A percentile compares a stretch with the other conserved stretches of the same genome.
phyloP scores from a whole-genome alignment of 1,140 invertebrate genomes.

The Drosophila insularis region DNA sequence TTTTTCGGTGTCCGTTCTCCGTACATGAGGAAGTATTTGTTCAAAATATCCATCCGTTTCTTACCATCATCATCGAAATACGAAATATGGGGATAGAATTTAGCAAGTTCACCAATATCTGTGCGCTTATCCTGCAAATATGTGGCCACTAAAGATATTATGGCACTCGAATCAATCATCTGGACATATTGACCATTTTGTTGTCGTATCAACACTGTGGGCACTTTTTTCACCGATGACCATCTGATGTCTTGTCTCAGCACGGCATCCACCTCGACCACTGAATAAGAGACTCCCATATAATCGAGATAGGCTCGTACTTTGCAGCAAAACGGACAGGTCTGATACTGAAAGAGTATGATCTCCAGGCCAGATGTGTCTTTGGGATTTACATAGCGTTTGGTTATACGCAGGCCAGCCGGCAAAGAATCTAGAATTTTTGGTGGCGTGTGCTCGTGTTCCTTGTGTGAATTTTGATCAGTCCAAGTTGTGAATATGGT shows the following conservation, averaged over 20 bases:
- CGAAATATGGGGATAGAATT: constrained; percentile 91
- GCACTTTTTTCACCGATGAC: constrained; percentile 97
- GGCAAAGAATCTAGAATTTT: constrained; percentile 83
- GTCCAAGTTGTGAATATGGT: constrained; percentile 62
- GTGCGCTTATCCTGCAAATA: constrained; percentile 87
- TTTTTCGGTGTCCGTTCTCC: constrained; percentile 84
- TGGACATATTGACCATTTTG: constrained; percentile 90
- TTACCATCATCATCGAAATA: constrained; percentile 88
- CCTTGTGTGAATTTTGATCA: constrained; percentile 68
- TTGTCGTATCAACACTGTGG: constrained; percentile 92
- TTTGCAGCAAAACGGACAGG: constrained; percentile 99
- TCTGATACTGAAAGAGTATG: constrained; percentile 97
- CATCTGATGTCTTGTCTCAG: constrained; percentile 95
- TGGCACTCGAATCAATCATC: constrained; percentile 96
- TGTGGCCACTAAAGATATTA: constrained; percentile 94
- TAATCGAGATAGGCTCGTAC: constrained; percentile 97
- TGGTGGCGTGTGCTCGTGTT: constrained; percentile 75
- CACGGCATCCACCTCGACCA: constrained; percentile 95
- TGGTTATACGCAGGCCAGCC: constrained; percentile 82
- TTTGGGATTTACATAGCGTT: constrained; percentile 85
- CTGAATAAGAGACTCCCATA: constrained; percentile 96
- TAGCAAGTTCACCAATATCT: constrained; percentile 88
- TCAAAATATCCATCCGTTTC: constrained; percentile 91
- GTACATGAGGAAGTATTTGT: constrained; percentile 97
- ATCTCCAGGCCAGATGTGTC: constrained; percentile 91